phyloP scores from a whole-genome alignment of 2,888 invertebrate species.

The Caenorhabditis japonica region DNA sequence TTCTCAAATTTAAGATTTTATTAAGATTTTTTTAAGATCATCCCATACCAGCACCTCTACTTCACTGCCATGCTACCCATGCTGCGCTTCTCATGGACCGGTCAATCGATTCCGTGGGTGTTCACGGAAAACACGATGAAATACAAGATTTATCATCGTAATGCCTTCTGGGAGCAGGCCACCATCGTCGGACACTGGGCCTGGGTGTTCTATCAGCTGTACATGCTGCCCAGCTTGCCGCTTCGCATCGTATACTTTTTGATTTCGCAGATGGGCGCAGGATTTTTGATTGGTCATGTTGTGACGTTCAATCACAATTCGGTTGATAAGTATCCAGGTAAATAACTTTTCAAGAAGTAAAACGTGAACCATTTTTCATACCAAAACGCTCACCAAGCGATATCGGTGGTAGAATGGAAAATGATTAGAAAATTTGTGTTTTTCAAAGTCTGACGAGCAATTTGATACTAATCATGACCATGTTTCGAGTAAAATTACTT shows the following conservation, averaged over 20 bases:
- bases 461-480: too few relatives aligned
- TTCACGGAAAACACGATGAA: conserved; percentile 61
- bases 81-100: conserved; percentile 72
- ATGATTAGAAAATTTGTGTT: too few relatives aligned
- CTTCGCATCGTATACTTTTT: conserved; percentile 68
- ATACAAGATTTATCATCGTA: conserved; percentile 61
- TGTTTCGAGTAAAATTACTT: too few relatives aligned
- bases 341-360: background rate
- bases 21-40: conserved; percentile 58
- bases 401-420: too few relatives aligned
- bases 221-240: conserved; percentile 65
- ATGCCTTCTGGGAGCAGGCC: conserved; percentile 50
- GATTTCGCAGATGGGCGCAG: conserved; percentile 70
- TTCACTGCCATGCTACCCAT: conserved; percentile 73
- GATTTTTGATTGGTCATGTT: conserved; percentile 72
- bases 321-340: conserved; percentile 75
- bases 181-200: conserved; percentile 70
- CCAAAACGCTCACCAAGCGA: too few relatives aligned
- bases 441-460: too few relatives aligned
- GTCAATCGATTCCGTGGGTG: conserved; percentile 72
- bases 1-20: too few relatives aligned
- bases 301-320: conserved; percentile 77
- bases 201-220: conserved; percentile 72
- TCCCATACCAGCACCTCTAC: conserved; percentile 76
- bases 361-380: background rate